A percentile compares a stretch with the other conserved stretches of the same genome.
These are phyloP conservation scores for Bombylius discolor DNA, from an alignment of 2,888 invertebrate species.

Conservation along the genomic window DNA sequence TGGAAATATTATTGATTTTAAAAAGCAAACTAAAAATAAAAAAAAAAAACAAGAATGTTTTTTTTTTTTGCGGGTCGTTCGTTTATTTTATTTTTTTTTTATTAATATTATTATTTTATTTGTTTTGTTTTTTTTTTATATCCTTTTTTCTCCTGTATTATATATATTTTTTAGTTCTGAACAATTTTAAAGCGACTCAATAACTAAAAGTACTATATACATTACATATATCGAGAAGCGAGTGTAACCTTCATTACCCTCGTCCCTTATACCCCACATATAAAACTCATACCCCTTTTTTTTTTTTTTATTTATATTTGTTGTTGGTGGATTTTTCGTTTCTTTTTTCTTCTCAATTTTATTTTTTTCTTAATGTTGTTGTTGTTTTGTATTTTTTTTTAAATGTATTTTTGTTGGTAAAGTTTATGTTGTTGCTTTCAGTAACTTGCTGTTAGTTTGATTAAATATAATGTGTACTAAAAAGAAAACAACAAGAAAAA, in stretches of 20 bases:
- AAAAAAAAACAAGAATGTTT: background rate
- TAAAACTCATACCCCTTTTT: slow-evolving; percentile 16
- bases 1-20: too few species aligned
- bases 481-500: too few species aligned
- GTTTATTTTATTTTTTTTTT: background rate
- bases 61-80: background rate
- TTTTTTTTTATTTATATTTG: background rate
- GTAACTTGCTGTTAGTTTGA: too few species aligned
- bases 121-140: background rate
- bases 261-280: slow-evolving; percentile 17
- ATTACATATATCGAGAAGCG: slow-evolving; percentile 24
- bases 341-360: too few species aligned
- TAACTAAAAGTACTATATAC: slow-evolving; percentile 26
- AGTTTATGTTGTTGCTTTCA: too few species aligned
- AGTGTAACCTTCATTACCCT: slow-evolving; percentile 23
- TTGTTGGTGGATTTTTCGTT: background rate
- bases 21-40: too few species aligned
- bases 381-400: too few species aligned
- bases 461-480: too few species aligned
- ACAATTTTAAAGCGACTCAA: slow-evolving; percentile 28
- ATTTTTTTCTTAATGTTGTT: too few species aligned
- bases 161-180: slow-evolving; percentile 21
- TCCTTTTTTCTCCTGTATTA: slow-evolving; percentile 1
- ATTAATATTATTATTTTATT: background rate
- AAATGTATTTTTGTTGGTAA: too few species aligned